A percentile compares a stretch with the other conserved stretches of the same genome.
Conservation (phyloP, 2,797 vertebrate species). For the Sylvia borin region DNA sequence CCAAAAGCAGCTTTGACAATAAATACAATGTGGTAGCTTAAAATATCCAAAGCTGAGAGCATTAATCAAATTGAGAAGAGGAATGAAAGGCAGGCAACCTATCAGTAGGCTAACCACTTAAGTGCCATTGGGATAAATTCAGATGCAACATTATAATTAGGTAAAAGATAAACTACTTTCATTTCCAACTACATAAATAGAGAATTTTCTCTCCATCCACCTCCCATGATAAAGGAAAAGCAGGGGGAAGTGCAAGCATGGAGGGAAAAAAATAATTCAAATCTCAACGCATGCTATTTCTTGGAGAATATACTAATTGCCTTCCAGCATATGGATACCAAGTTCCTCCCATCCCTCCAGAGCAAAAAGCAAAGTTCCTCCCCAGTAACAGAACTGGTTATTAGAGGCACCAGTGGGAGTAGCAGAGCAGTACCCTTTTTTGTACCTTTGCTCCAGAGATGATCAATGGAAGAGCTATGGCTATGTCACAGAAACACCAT, state of each 20-base stretch:
- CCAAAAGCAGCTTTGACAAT: not conserved
- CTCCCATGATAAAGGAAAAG: not conserved
- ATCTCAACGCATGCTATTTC: not conserved
- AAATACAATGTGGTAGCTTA: not conserved
- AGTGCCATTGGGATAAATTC: not conserved
- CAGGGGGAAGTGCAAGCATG: not conserved
- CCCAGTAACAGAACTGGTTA: not conserved
- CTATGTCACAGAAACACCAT: not conserved
- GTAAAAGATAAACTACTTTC: not conserved
- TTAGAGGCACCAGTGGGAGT: not conserved
- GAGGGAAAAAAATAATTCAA: not conserved
- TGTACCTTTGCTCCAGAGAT: not conserved
- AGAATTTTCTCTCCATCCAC: not conserved
- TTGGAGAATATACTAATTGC: accelerated
- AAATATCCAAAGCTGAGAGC: not conserved
- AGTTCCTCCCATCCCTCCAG: accelerated
- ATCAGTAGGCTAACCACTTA: not conserved
- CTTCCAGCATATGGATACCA: accelerated
- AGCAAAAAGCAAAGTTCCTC: not conserved
- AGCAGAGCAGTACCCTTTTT: not conserved
- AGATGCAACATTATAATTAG: not conserved
- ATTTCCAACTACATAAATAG: not conserved
- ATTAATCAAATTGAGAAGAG: constrained; percentile 28
- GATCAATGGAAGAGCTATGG: not conserved
- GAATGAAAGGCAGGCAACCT: constrained; percentile 18